Conservation (phyloP, 2,797 vertebrate species). For the Megalops cyprinoides region DNA sequence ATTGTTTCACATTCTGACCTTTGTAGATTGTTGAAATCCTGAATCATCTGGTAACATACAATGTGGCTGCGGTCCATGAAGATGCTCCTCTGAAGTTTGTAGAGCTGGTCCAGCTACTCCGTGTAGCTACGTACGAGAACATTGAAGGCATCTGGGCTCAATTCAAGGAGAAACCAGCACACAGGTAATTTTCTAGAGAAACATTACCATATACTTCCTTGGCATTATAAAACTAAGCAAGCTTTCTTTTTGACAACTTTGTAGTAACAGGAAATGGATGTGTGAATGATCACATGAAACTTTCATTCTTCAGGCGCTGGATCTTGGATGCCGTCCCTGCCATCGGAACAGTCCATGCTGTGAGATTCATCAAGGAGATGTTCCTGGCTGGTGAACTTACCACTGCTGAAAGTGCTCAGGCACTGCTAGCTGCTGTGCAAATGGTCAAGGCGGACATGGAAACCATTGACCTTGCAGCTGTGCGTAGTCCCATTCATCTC, state of each 20-base stretch:
- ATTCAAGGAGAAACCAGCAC: constrained; percentile 55
- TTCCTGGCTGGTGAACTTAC: constrained; percentile 68
- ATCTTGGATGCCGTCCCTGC: constrained; percentile 76
- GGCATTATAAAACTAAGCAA: too few species aligned
- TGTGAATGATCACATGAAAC: too few species aligned
- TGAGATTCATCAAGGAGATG: constrained; percentile 79
- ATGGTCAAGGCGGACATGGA: constrained; percentile 71
- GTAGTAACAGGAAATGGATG: too few species aligned
- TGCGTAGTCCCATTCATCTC: constrained; percentile 38
- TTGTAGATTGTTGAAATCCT: constrained; percentile 76
- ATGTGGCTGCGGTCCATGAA: constrained; percentile 68
- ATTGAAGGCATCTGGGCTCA: constrained; percentile 75
- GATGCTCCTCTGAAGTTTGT: constrained; percentile 80
- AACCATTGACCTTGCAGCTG: constrained; percentile 64
- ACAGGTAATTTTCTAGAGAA: constrained; percentile 71
- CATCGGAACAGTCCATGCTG: constrained; percentile 66
- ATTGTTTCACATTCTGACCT: background rate
- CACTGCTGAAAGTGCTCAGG: constrained; percentile 66
- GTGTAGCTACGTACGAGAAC: constrained; percentile 63
- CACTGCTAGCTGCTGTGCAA: constrained; percentile 71
- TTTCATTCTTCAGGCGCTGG: constrained; percentile 67
- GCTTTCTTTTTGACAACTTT: too few species aligned
- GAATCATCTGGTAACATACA: constrained; percentile 72
- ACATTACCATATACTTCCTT: background rate
- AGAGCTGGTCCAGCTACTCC: constrained; percentile 79